These are phyloP conservation scores for Torymus tubicola DNA, from an alignment of 2,888 invertebrate species.

Conservation along the genomic window DNA sequence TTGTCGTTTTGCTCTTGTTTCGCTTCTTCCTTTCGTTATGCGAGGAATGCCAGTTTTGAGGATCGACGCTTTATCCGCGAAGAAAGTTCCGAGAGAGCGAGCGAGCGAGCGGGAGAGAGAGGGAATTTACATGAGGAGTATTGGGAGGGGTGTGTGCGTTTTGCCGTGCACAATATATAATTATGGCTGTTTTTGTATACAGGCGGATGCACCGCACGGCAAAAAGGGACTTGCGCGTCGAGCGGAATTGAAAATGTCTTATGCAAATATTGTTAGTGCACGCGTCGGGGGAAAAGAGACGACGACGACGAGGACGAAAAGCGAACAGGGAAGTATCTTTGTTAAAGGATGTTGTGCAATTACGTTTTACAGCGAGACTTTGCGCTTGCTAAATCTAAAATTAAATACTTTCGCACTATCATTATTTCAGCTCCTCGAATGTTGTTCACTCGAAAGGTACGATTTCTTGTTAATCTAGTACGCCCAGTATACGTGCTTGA, in stretches of 20 bases:
- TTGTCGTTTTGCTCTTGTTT: background rate
- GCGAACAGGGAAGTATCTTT: constrained; percentile 21
- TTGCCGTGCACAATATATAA: constrained; percentile 37
- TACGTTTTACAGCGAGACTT: constrained; percentile 1
- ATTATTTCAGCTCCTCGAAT: too few relatives aligned
- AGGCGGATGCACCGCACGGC: constrained; percentile 23
- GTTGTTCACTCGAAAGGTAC: too few relatives aligned
- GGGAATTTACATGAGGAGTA: constrained; percentile 36
- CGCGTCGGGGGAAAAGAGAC: constrained; percentile 1
- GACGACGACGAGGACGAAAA: background rate
- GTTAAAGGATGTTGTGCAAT: constrained; percentile 17
- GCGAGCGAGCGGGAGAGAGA: constrained; percentile 9
- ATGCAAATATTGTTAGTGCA: constrained; percentile 47
- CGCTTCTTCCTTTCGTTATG: constrained; percentile 39
- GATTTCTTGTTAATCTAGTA: too few relatives aligned
- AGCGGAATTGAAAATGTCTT: constrained; percentile 48
- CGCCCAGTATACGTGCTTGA: too few relatives aligned
- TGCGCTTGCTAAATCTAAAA: background rate
- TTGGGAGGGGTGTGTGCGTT: constrained; percentile 10
- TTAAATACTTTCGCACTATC: too few relatives aligned
- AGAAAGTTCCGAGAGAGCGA: constrained; percentile 34
- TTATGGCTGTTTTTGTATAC: constrained; percentile 42
- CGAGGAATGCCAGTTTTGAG: constrained; percentile 50
- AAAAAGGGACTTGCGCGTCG: constrained; percentile 6
- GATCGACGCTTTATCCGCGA: constrained; percentile 36